Conservation (phyloP, 2,888 invertebrate genomes). For the Dichetophora obliterata region DNA sequence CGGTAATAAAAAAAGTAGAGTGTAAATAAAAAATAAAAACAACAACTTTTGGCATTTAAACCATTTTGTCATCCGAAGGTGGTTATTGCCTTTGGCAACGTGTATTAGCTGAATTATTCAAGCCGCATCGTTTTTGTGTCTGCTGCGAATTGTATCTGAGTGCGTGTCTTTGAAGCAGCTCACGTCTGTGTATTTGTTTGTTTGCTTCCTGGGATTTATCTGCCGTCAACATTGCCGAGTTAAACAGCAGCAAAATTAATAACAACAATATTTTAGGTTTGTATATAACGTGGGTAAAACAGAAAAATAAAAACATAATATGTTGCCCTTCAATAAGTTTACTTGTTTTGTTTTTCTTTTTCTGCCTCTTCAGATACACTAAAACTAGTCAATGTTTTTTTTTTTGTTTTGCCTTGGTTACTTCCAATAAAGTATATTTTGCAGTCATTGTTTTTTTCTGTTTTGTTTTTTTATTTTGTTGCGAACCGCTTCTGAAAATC, state of each 20-base stretch:
- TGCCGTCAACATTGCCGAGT: constrained; percentile 34
- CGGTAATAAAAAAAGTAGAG: background rate
- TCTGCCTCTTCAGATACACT: too few relatives aligned
- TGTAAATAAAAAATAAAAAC: constrained; percentile 3
- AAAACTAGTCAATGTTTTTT: too few relatives aligned
- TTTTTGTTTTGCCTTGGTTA: too few relatives aligned
- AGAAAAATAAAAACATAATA: background rate
- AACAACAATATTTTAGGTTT: constrained; percentile 34
- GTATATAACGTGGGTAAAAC: background rate
- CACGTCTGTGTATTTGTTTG: background rate
- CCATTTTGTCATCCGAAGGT: background rate
- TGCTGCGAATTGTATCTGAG: background rate
- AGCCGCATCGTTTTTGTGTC: constrained; percentile 3
- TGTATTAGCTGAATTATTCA: constrained; percentile 25
- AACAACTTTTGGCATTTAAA: background rate
- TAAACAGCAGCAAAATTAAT: constrained; percentile 32
- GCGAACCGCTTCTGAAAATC: background rate
- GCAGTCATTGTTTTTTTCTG: background rate
- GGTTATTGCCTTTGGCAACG: constrained; percentile 31
- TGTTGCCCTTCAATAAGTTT: background rate
- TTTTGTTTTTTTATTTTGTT: background rate
- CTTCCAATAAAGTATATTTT: background rate
- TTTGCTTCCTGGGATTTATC: constrained; percentile 9
- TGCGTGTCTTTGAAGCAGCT: constrained; percentile 15
- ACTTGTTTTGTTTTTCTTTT: background rate